Conservation (phyloP, 2,888 invertebrate genomes). For the Octonoba sinensis region DNA sequence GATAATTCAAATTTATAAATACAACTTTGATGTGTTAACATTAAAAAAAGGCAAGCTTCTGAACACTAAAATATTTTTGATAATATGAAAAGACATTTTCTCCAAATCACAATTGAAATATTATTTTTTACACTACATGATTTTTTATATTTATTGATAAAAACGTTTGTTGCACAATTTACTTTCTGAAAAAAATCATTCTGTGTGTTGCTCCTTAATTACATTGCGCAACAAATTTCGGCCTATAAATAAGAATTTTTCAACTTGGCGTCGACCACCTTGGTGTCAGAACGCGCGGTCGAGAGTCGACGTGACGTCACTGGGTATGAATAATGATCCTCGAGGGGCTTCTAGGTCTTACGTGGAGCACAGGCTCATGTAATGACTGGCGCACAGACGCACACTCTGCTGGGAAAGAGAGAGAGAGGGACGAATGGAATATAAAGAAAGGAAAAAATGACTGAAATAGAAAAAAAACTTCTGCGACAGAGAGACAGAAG, state of each 20-base stretch:
- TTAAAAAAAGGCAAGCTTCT: too few species aligned
- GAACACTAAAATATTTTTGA: too few species aligned
- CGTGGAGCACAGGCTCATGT: conserved; percentile 35
- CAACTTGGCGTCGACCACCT: conserved; percentile 7
- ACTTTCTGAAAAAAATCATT: too few species aligned
- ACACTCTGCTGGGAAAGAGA: not conserved
- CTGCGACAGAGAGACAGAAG: conserved; percentile 17
- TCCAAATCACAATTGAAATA: too few species aligned
- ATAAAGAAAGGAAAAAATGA: conserved; percentile 18
- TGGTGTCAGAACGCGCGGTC: conserved; percentile 16
- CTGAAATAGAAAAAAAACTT: conserved; percentile 18
- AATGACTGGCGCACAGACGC: conserved; percentile 12
- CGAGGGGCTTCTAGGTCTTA: conserved; percentile 42
- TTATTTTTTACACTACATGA: too few species aligned
- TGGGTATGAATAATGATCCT: conserved; percentile 46
- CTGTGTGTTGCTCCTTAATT: too few species aligned
- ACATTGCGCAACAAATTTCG: too few species aligned
- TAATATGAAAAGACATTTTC: too few species aligned
- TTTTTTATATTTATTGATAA: too few species aligned
- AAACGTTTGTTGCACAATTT: too few species aligned
- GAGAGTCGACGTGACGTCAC: conserved; percentile 33
- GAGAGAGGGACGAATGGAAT: not conserved
- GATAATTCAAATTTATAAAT: too few species aligned
- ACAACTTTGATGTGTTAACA: too few species aligned
- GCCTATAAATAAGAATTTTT: conserved; percentile 24